Evolutionary conservation across 37 sponge, comb jelly and placozoan species (phyloP).

Genomic region (Chondrosia reniformis): DNA sequence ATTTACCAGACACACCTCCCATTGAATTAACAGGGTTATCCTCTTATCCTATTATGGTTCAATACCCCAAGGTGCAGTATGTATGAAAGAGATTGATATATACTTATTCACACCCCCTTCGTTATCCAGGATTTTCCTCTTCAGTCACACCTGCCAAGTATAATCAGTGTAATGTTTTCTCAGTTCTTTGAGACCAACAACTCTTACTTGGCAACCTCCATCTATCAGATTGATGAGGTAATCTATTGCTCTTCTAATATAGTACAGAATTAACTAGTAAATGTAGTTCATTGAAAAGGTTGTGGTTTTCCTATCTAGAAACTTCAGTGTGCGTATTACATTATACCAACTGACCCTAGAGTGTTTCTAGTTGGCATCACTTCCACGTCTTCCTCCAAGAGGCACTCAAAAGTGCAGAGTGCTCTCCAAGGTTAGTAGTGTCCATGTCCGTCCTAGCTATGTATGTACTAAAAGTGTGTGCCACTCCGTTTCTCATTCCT

Average conservation of each 20-base stretch:
- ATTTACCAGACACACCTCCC: conserved; percentile 11
- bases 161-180: not conserved
- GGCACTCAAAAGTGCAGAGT: conserved; percentile 1
- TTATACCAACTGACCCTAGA: not conserved
- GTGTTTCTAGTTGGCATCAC: conserved; percentile 9
- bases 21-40: conserved; percentile 21
- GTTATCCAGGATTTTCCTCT: not conserved
- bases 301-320: conserved; percentile 12
- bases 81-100: not conserved
- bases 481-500: too few relatives aligned
- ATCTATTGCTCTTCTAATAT: not conserved
- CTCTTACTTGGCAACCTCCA: not conserved
- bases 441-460: not conserved
- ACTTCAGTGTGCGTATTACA: conserved; percentile 3
- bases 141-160: not conserved
- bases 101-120: not conserved
- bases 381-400: not conserved
- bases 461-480: too few relatives aligned
- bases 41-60: conserved; percentile 6
- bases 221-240: conserved; percentile 17
- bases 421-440: not conserved
- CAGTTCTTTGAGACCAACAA: not conserved
- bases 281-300: too few relatives aligned
- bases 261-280: not conserved
- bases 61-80: not conserved